phyloP scores from a whole-genome alignment of 2,797 vertebrate genomes.

The Xenops minutus region DNA sequence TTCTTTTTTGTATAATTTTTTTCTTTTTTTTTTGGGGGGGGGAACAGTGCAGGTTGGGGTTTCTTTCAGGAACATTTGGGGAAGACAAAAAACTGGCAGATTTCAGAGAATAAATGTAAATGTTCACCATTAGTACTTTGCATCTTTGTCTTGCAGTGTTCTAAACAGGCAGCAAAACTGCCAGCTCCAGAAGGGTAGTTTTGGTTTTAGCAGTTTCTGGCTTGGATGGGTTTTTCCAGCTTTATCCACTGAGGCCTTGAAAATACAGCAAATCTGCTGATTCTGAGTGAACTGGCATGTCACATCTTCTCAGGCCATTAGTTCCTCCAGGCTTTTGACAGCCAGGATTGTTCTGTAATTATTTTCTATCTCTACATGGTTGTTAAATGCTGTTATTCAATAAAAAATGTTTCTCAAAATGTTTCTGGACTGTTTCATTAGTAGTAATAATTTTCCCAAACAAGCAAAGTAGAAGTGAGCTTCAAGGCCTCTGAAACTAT shows the following conservation, averaged over 20 bases:
- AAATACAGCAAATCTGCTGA: neutral
- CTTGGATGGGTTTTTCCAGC: neutral
- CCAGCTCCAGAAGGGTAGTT: neutral
- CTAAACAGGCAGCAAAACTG: neutral
- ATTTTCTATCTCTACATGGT: neutral
- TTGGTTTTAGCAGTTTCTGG: neutral
- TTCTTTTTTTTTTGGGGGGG: neutral
- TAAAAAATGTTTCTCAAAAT: neutral
- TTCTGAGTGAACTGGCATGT: neutral
- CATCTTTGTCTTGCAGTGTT: neutral
- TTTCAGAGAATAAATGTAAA: neutral
- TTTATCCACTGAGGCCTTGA: neutral
- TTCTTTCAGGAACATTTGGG: neutral
- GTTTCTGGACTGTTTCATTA: conserved; percentile 13
- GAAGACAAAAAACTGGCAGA: neutral
- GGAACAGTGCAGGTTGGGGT: accelerated
- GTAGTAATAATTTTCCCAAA: conserved; percentile 4
- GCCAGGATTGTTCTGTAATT: neutral
- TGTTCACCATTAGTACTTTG: neutral
- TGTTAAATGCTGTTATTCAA: neutral
- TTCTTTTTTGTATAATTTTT: neutral
- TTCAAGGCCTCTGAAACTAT: neutral
- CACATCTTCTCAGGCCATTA: neutral
- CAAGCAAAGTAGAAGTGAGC: neutral
- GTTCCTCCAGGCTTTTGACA: neutral